A percentile compares a stretch with the other conserved stretches of the same genome.
phyloP scores from a whole-genome alignment of 1,140 invertebrate genomes.

The Phenacoccus solenopsis region DNA sequence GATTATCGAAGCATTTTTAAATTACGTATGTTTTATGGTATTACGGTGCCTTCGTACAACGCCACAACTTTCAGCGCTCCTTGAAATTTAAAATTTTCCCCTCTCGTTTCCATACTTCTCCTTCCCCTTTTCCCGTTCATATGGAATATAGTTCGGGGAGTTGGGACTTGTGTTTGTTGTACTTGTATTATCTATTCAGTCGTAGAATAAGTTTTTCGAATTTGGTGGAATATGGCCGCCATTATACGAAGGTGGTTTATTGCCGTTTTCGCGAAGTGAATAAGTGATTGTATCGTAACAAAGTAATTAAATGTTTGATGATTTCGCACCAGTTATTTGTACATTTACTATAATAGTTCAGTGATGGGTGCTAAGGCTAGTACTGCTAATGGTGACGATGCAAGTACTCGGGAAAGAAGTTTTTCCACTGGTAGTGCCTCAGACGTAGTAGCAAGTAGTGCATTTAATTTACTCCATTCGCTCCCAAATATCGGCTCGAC shows the following conservation, averaged over 20 bases:
- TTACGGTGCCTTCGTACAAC: too few relatives aligned
- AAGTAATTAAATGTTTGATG: not conserved
- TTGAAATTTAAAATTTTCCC: too few relatives aligned
- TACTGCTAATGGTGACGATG: conserved; percentile 52
- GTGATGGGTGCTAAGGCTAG: conserved; percentile 71
- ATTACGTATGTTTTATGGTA: too few relatives aligned
- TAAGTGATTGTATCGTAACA: not conserved
- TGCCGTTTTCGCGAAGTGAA: not conserved
- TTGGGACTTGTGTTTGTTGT: too few relatives aligned
- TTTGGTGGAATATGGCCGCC: conserved; percentile 14
- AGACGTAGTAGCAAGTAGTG: conserved; percentile 42
- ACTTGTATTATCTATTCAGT: too few relatives aligned
- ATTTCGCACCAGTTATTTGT: not conserved
- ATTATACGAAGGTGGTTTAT: not conserved
- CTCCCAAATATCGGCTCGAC: conserved; percentile 53
- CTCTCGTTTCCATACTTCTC: too few relatives aligned
- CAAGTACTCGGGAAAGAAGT: conserved; percentile 57
- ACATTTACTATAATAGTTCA: not conserved
- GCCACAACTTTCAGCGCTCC: too few relatives aligned
- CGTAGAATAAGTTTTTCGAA: not conserved
- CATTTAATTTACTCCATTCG: conserved; percentile 56
- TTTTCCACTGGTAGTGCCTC: conserved; percentile 62
- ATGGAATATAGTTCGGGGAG: too few relatives aligned
- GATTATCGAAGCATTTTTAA: too few relatives aligned
- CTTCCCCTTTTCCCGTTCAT: too few relatives aligned